phyloP scores from a whole-genome alignment of 2,888 invertebrate species.

The Erynnis tages region DNA sequence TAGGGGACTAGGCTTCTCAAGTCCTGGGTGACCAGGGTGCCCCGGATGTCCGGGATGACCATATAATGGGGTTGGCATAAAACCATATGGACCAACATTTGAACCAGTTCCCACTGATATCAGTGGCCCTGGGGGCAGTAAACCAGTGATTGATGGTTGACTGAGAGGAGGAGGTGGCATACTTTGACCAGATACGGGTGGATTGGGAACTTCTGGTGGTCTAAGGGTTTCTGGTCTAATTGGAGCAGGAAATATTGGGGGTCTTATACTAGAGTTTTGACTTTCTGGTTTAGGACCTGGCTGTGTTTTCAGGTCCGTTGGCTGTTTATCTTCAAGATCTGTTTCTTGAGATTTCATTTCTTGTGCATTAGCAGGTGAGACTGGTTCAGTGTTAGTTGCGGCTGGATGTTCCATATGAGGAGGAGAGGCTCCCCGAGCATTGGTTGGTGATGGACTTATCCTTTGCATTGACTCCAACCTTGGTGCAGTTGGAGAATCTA shows the following conservation, averaged over 20 bases:
- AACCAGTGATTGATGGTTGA: slow-evolving; percentile 79
- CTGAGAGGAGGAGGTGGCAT: slow-evolving; percentile 73
- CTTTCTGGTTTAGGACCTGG: slow-evolving; percentile 59
- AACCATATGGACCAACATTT: slow-evolving; percentile 83
- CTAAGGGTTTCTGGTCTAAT: slow-evolving; percentile 68
- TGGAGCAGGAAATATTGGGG: slow-evolving; percentile 61
- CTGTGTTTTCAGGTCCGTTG: slow-evolving; percentile 72
- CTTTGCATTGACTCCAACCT: slow-evolving; percentile 67
- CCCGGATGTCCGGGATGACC: slow-evolving; percentile 58
- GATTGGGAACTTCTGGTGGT: slow-evolving; percentile 58
- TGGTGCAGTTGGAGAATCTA: slow-evolving; percentile 69
- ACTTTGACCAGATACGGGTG: slow-evolving; percentile 61
- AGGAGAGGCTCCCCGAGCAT: slow-evolving; percentile 62
- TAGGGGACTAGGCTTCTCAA: slow-evolving; percentile 67
- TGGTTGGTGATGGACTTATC: slow-evolving; percentile 72
- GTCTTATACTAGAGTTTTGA: slow-evolving; percentile 52
- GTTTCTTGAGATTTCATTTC: slow-evolving; percentile 63
- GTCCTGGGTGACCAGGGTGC: slow-evolving; percentile 54
- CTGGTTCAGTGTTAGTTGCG: slow-evolving; percentile 65
- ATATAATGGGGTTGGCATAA: slow-evolving; percentile 78
- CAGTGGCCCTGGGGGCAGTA: slow-evolving; percentile 82
- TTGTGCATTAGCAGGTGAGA: slow-evolving; percentile 71
- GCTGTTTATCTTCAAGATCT: slow-evolving; percentile 70
- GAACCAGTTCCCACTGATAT: slow-evolving; percentile 82
- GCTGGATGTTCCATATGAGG: slow-evolving; percentile 71